phyloP scores from a whole-genome alignment of 2,113 vertebrate genomes.

The Redunca redunca region DNA sequence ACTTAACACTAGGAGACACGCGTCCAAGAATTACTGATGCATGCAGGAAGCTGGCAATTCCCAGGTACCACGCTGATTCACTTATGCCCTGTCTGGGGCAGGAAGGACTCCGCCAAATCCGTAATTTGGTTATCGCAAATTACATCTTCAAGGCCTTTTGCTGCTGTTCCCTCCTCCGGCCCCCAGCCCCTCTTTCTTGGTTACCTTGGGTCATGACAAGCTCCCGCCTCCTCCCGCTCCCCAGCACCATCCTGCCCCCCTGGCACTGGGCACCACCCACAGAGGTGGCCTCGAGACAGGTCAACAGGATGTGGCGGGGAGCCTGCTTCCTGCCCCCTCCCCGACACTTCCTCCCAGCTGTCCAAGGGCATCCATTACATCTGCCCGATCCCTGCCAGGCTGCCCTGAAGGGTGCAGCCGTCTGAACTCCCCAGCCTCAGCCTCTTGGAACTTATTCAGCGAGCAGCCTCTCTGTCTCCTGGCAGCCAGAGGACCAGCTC shows the following conservation, averaged over 20 bases:
- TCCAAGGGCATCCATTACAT: neutral
- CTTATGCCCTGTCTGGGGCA: neutral
- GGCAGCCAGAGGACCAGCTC: too few relatives aligned
- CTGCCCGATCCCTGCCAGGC: slow-evolving; percentile 10
- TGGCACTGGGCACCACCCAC: neutral
- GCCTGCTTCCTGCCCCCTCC: slow-evolving; percentile 18
- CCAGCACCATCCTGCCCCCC: neutral
- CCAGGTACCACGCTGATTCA: neutral
- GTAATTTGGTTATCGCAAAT: slow-evolving; percentile 13
- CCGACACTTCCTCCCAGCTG: slow-evolving; percentile 43
- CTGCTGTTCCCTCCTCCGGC: neutral
- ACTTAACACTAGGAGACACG: neutral
- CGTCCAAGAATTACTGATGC: neutral
- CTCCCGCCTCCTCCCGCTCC: neutral
- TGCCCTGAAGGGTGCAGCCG: neutral
- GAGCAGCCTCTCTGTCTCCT: neutral
- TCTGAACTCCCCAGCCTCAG: neutral
- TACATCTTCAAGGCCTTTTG: neutral
- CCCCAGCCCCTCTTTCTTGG: neutral
- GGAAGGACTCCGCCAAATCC: neutral
- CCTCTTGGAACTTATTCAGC: neutral
- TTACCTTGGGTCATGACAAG: neutral
- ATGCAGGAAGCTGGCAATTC: neutral
- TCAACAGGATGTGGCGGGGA: slow-evolving; percentile 11
- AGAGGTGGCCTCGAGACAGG: neutral